Percentiles rank a stretch among this genome's conserved stretches.
Evolutionary conservation across 2,797 vertebrate genomes (phyloP).

Genomic region (Garrulus glandarius): DNA sequence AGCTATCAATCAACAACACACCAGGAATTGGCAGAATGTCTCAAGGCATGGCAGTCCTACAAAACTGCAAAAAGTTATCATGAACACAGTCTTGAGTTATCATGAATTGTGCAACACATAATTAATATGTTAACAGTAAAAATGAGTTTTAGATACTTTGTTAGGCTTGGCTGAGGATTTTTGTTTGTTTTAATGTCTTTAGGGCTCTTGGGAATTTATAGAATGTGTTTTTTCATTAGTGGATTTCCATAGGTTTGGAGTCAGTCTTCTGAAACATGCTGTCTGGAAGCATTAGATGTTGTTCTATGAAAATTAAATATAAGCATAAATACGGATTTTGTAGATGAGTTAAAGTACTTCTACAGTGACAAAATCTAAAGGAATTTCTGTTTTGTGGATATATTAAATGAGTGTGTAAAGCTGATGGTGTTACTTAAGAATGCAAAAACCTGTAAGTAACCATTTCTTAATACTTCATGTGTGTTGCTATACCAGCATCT

Average conservation of each 20-base stretch:
- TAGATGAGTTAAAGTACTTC: background rate
- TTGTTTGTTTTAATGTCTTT: background rate
- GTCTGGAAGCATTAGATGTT: background rate
- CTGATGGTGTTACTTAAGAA: background rate
- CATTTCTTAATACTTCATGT: background rate
- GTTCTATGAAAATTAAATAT: background rate
- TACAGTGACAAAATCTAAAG: background rate
- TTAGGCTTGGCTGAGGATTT: background rate
- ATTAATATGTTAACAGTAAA: background rate
- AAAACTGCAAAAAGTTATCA: background rate
- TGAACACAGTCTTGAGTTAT: background rate
- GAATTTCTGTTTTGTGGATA: background rate
- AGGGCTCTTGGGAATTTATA: background rate
- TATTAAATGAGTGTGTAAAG: background rate
- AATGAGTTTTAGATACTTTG: background rate
- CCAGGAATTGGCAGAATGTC: conserved; percentile 19
- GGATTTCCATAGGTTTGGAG: background rate
- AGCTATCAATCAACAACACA: background rate
- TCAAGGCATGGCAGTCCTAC: conserved; percentile 19
- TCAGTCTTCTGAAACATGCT: background rate
- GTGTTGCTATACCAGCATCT: background rate
- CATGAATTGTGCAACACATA: background rate
- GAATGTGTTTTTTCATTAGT: background rate
- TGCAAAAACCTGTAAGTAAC: background rate
- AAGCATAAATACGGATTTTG: background rate